These are phyloP conservation scores for Drosophila truncata DNA, from an alignment of 1,140 invertebrate species.

Conservation along the genomic window DNA sequence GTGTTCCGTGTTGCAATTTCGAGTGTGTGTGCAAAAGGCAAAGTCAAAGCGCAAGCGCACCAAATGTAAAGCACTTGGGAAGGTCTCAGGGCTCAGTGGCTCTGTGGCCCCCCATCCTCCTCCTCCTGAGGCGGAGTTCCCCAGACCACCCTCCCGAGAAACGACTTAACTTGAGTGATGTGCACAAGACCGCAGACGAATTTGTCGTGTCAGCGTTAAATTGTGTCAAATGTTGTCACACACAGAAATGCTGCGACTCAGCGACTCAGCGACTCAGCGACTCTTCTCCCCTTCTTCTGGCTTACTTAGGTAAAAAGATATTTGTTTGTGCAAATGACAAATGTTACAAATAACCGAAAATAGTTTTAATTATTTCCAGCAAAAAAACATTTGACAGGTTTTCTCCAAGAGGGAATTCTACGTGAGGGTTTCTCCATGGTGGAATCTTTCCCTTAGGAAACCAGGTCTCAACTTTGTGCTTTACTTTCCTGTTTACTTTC, in stretches of 20 bases:
- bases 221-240: slow-evolving; percentile 79
- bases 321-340: slow-evolving; percentile 54
- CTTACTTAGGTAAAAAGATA: not conserved
- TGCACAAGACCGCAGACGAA: slow-evolving; percentile 34
- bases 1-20: slow-evolving; percentile 65
- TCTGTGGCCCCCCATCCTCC: not conserved
- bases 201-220: slow-evolving; percentile 69
- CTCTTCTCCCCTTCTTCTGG: not conserved
- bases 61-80: slow-evolving; percentile 55
- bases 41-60: slow-evolving; percentile 61
- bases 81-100: slow-evolving; percentile 14
- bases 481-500: not conserved
- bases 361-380: slow-evolving; percentile 66
- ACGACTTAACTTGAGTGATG: slow-evolving; percentile 25
- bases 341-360: slow-evolving; percentile 73
- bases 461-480: not conserved
- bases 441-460: not conserved
- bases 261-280: not conserved
- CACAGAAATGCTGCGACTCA: slow-evolving; percentile 8
- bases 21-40: slow-evolving; percentile 47
- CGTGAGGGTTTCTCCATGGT: not conserved
- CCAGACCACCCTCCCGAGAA: not conserved
- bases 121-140: not conserved
- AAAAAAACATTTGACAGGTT: slow-evolving; percentile 33
- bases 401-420: not conserved